phyloP scores from a whole-genome alignment of 2,797 vertebrate genomes.

The Eidolon dupreanum region DNA sequence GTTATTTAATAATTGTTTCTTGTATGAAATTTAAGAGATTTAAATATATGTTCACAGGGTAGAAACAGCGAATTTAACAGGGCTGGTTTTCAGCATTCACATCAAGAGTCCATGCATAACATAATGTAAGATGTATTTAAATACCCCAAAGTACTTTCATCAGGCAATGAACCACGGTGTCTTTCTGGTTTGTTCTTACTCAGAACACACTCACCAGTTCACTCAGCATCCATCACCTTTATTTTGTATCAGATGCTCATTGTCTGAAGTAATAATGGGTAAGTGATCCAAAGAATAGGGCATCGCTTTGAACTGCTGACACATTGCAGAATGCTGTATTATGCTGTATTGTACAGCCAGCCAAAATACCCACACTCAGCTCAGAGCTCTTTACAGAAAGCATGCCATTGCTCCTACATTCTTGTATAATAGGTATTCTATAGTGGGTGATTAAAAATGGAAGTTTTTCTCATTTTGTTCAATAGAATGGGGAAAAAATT shows the following conservation, averaged over 20 bases:
- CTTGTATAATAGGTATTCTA: conserved; percentile 39
- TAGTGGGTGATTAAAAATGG: conserved; percentile 63
- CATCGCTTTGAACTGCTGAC: conserved; percentile 78
- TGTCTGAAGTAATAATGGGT: conserved; percentile 79
- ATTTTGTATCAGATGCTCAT: conserved; percentile 85
- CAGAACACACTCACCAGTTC: conserved; percentile 75
- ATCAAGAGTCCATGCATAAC: conserved; percentile 77
- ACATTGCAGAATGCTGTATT: conserved; percentile 61
- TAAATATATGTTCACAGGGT: conserved; percentile 2
- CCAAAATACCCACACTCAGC: conserved; percentile 70
- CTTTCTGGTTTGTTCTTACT: conserved; percentile 73
- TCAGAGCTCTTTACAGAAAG: conserved; percentile 68
- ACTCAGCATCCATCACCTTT: conserved; percentile 83
- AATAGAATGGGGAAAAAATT: neutral
- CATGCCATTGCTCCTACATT: conserved; percentile 32
- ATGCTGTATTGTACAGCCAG: conserved; percentile 59
- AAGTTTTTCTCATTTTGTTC: conserved; percentile 49
- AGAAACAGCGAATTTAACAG: conserved; percentile 79
- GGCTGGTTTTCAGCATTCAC: conserved; percentile 75
- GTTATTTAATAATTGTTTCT: neutral
- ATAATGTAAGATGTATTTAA: conserved; percentile 81
- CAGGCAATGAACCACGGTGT: conserved; percentile 82
- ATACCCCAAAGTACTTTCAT: conserved; percentile 83
- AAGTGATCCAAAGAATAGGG: conserved; percentile 76
- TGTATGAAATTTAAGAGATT: neutral